phyloP scores from a whole-genome alignment of 1,140 invertebrate species.

The Aleiodes sp. region DNA sequence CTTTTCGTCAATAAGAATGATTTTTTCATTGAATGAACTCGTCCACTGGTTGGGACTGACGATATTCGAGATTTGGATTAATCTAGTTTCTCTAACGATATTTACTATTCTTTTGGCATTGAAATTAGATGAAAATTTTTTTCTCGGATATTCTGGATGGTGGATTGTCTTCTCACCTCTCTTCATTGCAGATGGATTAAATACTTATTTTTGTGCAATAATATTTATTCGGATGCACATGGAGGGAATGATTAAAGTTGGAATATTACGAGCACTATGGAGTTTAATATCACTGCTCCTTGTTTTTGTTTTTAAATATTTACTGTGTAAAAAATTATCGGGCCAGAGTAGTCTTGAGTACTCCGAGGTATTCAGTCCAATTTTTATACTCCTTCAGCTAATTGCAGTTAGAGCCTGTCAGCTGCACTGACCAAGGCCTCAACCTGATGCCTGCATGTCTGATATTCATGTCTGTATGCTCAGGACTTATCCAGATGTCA shows the following conservation, averaged over 20 bases:
- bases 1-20: slow-evolving; percentile 70
- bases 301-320: slow-evolving; percentile 91
- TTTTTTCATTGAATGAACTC: slow-evolving; percentile 88
- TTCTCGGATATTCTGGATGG: slow-evolving; percentile 71
- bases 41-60: slow-evolving; percentile 94
- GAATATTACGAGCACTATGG: slow-evolving; percentile 84
- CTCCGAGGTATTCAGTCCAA: slow-evolving; percentile 90
- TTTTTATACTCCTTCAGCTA: slow-evolving; percentile 90
- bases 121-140: slow-evolving; percentile 73
- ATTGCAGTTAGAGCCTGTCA: slow-evolving; percentile 94
- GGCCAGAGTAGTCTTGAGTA: slow-evolving; percentile 83
- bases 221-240: slow-evolving; percentile 92
- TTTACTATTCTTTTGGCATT: slow-evolving; percentile 86
- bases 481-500: slow-evolving; percentile 10
- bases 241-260: slow-evolving; percentile 78
- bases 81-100: slow-evolving; percentile 81
- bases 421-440: slow-evolving; percentile 69
- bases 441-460: not conserved
- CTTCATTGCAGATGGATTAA: slow-evolving; percentile 90
- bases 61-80: slow-evolving; percentile 92
- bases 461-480: not conserved
- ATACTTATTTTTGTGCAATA: slow-evolving; percentile 94
- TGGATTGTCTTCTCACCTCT: slow-evolving; percentile 90
- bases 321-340: slow-evolving; percentile 88
- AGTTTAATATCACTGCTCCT: slow-evolving; percentile 84